Evolutionary conservation across 1,140 invertebrate species (phyloP), one percentile per base, ranked within the genome.

Genomic region (Nomia melanderi): DNA sequence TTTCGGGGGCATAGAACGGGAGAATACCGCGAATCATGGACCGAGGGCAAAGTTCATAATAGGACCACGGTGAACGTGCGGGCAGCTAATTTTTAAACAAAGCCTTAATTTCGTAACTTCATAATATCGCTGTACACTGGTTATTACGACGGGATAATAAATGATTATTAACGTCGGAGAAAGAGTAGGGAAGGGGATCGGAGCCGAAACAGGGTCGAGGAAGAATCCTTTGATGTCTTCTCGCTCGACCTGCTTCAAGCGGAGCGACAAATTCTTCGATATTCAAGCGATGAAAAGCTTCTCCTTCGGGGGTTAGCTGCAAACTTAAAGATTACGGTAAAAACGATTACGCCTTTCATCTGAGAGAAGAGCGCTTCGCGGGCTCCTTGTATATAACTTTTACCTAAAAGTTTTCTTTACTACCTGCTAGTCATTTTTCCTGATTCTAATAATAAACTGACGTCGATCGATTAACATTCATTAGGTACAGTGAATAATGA

Each of bases 221-320:
- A 66, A 57, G 74, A 75, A 84, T 83, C 79, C 91, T 92, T 92
- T 92, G 91, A 92, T 91, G 90, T 92, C 79, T 84, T 88, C 88
- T 85, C 85, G 84, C 86, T 88, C 78, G 85, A 86, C 75, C 86
- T 78, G 87, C 84, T 82, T 83, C 82, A 83, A 92, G 87, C 88
- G 85, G 88, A 91, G 91, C 91, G 91, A 92, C 91, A 91, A 92
- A 92, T 91, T 92, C 91, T 91, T 89, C 91, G 88, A 92, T 92
- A 92, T 91, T 90, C 87, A 77, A 82, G 86, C 88, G 90, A 92
- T 92, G 91, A 92, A 92, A 92, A 92, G 91, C 87, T 85, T 85
- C 81, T 86, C 76, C 65, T 82, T 62, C 54, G 66, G 71, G 81
- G 79, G 77, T 71, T 82, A 84, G 76, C 78, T 76, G 33, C 60